Evolutionary conservation across 2,888 invertebrate genomes (phyloP).

Genomic region (Platynereis dumerilii): DNA sequence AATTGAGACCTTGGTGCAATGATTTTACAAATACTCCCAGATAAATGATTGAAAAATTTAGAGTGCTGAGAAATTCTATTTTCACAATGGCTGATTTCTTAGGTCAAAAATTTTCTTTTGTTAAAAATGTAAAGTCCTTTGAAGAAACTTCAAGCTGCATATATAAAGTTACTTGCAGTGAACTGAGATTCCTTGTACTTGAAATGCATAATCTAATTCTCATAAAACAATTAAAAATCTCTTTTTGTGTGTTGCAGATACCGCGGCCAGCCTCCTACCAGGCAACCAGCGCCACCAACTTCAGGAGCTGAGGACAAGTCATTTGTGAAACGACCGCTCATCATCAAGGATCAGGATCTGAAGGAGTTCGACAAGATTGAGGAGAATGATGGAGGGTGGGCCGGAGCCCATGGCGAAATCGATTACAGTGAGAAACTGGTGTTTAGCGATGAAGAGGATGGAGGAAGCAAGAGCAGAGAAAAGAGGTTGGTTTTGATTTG

Average conservation of each 20-base stretch:
- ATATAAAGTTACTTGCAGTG: too few relatives aligned
- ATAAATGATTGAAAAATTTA: too few relatives aligned
- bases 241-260: slow-evolving; percentile 35
- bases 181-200: too few relatives aligned
- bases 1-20: too few relatives aligned
- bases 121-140: too few relatives aligned
- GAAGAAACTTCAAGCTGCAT: too few relatives aligned
- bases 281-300: background rate
- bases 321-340: slow-evolving; percentile 67
- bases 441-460: slow-evolving; percentile 90
- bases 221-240: too few relatives aligned
- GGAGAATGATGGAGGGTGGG: slow-evolving; percentile 78
- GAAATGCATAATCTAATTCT: too few relatives aligned
- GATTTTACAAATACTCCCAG: too few relatives aligned
- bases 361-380: slow-evolving; percentile 87
- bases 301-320: slow-evolving; percentile 31
- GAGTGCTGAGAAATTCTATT: too few relatives aligned
- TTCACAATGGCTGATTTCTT: too few relatives aligned
- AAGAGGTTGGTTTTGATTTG: slow-evolving; percentile 9
- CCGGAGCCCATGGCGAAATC: slow-evolving; percentile 86
- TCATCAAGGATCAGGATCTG: slow-evolving; percentile 91
- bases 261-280: slow-evolving; percentile 9
- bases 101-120: too few relatives aligned
- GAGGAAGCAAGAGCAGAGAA: slow-evolving; percentile 13
- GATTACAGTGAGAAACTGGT: slow-evolving; percentile 92